Conservation (phyloP, 2,888 invertebrate species). For the Malthinus seriepunctatus region DNA sequence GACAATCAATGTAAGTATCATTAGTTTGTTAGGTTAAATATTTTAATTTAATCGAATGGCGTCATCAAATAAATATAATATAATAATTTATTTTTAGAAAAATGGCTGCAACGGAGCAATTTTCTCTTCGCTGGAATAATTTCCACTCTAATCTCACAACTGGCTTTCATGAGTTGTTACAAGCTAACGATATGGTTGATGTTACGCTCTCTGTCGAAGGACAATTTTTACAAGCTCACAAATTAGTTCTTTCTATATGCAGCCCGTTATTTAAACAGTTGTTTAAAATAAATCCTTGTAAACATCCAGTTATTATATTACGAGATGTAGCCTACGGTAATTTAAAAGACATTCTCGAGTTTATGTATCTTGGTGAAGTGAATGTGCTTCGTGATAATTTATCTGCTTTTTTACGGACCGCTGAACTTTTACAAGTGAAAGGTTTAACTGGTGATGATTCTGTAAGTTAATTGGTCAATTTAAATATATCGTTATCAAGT, state of each 20-base stretch:
- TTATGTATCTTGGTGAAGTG: constrained; percentile 76
- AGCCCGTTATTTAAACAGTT: constrained; percentile 79
- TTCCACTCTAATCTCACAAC: constrained; percentile 75
- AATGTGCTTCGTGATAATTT: constrained; percentile 72
- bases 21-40: constrained; percentile 4
- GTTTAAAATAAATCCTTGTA: constrained; percentile 73
- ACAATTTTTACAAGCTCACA: constrained; percentile 77
- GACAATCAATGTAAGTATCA: constrained; percentile 12
- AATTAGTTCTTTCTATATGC: constrained; percentile 76
- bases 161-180: constrained; percentile 71
- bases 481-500: no score
- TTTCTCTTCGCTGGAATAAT: constrained; percentile 78
- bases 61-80: constrained; percentile 15
- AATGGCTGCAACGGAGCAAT: constrained; percentile 65
- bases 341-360: constrained; percentile 70
- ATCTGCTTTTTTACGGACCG: constrained; percentile 70
- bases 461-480: constrained; percentile 39
- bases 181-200: constrained; percentile 75
- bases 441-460: constrained; percentile 63
- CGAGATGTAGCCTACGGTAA: constrained; percentile 72
- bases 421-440: constrained; percentile 71
- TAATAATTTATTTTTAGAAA: constrained; percentile 25
- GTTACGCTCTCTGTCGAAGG: constrained; percentile 78
- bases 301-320: constrained; percentile 73
- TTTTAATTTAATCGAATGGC: constrained; percentile 20